Percentiles rank a stretch among this genome's conserved stretches.
These are phyloP conservation scores for Burhinus oedicnemus DNA, from an alignment of 2,113 vertebrate genomes.

Conservation along the genomic window DNA sequence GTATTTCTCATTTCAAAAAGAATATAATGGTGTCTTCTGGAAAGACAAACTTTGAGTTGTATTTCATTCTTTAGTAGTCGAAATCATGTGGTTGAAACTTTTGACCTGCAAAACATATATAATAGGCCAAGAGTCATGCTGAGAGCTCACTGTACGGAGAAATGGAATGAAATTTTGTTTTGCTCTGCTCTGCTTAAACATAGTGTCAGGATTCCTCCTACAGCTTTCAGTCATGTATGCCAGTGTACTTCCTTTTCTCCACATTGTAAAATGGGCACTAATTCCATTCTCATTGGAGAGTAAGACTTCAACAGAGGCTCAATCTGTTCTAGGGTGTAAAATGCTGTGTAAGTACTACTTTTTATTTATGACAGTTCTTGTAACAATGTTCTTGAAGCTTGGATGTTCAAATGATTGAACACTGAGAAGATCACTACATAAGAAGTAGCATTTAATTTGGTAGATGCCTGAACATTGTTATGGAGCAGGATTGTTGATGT, in stretches of 20 bases:
- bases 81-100: background rate
- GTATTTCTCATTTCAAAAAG: background rate
- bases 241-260: background rate
- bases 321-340: background rate
- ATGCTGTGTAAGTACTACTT: background rate
- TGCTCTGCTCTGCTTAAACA: background rate
- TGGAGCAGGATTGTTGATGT: background rate
- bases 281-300: background rate
- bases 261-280: accelerated
- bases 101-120: background rate
- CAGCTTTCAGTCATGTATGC: background rate
- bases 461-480: background rate
- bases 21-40: background rate
- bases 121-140: background rate
- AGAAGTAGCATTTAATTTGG: background rate
- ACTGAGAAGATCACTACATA: background rate
- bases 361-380: background rate
- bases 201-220: background rate
- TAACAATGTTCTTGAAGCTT: background rate
- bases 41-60: background rate
- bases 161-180: background rate
- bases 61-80: background rate
- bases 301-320: background rate
- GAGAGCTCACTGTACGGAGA: background rate
- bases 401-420: background rate